These are phyloP conservation scores for Ecliptopera silaceata DNA, from an alignment of 2,888 invertebrate genomes.

Conservation along the genomic window DNA sequence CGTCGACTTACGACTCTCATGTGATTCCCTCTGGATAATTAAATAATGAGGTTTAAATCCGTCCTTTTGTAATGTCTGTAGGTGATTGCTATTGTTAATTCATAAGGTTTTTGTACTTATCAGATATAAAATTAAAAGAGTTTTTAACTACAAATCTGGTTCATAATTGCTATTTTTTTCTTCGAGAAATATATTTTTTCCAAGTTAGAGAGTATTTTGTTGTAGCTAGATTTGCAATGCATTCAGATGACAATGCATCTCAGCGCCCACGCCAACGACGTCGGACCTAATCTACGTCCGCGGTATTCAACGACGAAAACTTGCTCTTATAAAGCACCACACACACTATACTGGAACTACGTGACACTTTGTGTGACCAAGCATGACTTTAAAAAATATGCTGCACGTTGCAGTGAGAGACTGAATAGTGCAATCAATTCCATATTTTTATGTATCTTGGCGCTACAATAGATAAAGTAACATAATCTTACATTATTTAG, in stretches of 20 bases:
- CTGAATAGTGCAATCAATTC: too few relatives aligned
- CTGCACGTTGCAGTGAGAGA: too few relatives aligned
- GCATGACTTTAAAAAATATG: too few relatives aligned
- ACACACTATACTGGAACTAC: neutral
- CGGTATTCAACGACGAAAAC: slow-evolving; percentile 57
- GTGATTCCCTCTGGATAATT: slow-evolving; percentile 68
- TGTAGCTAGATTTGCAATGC: slow-evolving; percentile 8
- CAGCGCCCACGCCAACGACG: slow-evolving; percentile 23
- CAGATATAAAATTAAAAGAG: neutral
- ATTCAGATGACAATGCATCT: slow-evolving; percentile 32
- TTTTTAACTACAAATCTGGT: neutral
- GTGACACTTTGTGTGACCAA: too few relatives aligned
- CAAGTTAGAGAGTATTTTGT: neutral
- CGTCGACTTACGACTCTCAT: slow-evolving; percentile 59
- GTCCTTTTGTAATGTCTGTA: slow-evolving; percentile 43
- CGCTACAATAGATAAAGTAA: too few relatives aligned
- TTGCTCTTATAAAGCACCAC: slow-evolving; percentile 49
- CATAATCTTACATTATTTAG: too few relatives aligned
- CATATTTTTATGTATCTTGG: too few relatives aligned
- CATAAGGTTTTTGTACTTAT: neutral
- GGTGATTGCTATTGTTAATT: slow-evolving; percentile 12
- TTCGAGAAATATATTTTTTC: neutral
- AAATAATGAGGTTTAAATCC: slow-evolving; percentile 70
- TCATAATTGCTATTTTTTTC: neutral
- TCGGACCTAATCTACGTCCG: slow-evolving; percentile 53